Percentiles rank a stretch among this genome's conserved stretches.
Evolutionary conservation across 2,113 vertebrate species (phyloP).

Genomic region (Psittacus erithacus): DNA sequence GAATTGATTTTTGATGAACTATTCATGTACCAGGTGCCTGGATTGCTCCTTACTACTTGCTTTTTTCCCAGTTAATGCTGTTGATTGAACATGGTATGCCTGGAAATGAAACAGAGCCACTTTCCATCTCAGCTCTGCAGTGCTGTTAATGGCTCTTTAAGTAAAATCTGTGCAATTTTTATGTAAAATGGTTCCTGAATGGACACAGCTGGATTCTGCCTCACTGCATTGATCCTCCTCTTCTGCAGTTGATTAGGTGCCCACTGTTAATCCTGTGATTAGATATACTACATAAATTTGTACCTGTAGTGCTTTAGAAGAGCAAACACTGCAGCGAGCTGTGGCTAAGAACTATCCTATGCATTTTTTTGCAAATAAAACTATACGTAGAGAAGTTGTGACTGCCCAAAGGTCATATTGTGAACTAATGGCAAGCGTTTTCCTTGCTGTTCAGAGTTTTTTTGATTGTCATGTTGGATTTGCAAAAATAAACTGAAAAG

Average conservation of each 20-base stretch:
- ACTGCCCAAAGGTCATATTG: neutral
- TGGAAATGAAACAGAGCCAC: neutral
- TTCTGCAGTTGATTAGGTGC: neutral
- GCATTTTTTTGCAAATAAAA: neutral
- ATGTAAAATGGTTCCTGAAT: neutral
- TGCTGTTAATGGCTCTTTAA: neutral
- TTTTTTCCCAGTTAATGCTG: neutral
- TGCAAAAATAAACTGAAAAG: neutral
- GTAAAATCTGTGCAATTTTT: neutral
- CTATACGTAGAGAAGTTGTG: fast-evolving
- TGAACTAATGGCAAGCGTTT: neutral
- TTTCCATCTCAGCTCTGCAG: neutral
- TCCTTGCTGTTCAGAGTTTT: neutral
- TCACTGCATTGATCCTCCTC: neutral
- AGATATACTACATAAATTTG: neutral
- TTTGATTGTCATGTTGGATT: neutral
- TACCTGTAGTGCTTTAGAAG: neutral
- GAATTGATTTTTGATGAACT: neutral
- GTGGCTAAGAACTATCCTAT: neutral
- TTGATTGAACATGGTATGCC: neutral
- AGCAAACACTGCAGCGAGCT: neutral
- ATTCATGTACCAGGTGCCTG: neutral
- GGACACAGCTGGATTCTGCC: neutral
- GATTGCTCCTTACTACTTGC: neutral
- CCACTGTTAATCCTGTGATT: neutral